Conservation (phyloP, 2,113 vertebrate species). For the Rhea americana region DNA sequence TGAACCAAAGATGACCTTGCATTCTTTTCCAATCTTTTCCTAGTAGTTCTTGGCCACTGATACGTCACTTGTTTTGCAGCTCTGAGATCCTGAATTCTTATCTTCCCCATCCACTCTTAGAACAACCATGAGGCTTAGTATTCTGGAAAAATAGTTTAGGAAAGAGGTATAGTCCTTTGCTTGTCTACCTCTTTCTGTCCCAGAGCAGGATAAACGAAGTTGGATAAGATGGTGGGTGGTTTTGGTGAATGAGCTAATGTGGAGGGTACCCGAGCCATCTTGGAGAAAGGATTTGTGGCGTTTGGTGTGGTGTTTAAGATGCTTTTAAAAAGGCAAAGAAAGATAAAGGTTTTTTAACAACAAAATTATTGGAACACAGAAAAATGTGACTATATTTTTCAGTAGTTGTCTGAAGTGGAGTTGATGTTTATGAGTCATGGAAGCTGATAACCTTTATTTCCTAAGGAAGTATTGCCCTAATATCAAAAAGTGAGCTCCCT, state of each 20-base stretch:
- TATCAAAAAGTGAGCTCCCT: background rate
- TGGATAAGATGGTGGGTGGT: fast-evolving
- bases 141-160: background rate
- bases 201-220: background rate
- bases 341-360: background rate
- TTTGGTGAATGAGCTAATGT: background rate
- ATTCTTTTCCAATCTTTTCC: conserved; percentile 1
- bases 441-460: background rate
- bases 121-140: background rate
- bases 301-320: background rate
- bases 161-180: background rate
- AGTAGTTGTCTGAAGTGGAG: background rate
- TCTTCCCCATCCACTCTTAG: background rate
- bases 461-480: background rate
- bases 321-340: background rate
- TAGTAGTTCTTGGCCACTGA: background rate
- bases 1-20: conserved; percentile 29
- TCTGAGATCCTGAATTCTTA: background rate
- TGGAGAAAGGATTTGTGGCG: background rate
- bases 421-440: background rate
- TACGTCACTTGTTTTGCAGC: conserved; percentile 17
- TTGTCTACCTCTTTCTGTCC: background rate
- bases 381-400: background rate
- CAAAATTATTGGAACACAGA: background rate
- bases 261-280: background rate